Base-by-base conservation (phyloP, 2,113 vertebrate species). In the Suricata suricatta region DNA sequence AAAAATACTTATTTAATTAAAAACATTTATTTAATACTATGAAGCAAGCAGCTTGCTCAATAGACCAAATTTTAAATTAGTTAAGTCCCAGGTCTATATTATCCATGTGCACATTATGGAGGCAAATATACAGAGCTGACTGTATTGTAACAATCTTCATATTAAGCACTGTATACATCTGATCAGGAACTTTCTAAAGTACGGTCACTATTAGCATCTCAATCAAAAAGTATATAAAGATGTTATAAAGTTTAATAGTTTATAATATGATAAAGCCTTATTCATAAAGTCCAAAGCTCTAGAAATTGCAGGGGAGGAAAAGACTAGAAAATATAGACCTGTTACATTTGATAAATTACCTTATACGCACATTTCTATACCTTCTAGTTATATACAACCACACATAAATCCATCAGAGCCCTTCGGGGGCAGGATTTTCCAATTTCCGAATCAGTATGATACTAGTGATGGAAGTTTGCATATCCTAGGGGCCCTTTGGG, bases 291-390 rank as follows among this genome's bases (percentile, higher is more conserved):
- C 16, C 23, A 76, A 72, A 83, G 19, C 29, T 90, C 35, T 66
- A 95, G 41, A n/a, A 93, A 93, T 93, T 95, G 93, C 60, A 86
- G 14, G 38, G 25, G 7, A 17, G 0, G 0, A 29, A 21, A 60
- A 54, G 35, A 15, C 11, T 66, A 69, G 63, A 93, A 93, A 88
- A 72, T 60, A 86, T 17, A 50, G 54, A 31, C 15, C 8, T 84
- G 23, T 91, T 88, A 83, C 17, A 83, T 35, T 77, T 92, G 57
- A 91, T 84, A 93, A 81, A 88, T 91, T 50, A 89, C 29, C 96
- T 93, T 68, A 52, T 38, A 95, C 71, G 60, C 29, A 97, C 17
- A 91, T 71, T 93, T 94, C 91, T 52, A 97, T 1, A 88, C 29
- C 5, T 76, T 95, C 31, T 80, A 54, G 69, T 93, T 89, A 66